Evolutionary conservation across 2,888 invertebrate species (phyloP), one percentile per base, ranked within the genome.

Genomic region (Strigamia maritima): DNA sequence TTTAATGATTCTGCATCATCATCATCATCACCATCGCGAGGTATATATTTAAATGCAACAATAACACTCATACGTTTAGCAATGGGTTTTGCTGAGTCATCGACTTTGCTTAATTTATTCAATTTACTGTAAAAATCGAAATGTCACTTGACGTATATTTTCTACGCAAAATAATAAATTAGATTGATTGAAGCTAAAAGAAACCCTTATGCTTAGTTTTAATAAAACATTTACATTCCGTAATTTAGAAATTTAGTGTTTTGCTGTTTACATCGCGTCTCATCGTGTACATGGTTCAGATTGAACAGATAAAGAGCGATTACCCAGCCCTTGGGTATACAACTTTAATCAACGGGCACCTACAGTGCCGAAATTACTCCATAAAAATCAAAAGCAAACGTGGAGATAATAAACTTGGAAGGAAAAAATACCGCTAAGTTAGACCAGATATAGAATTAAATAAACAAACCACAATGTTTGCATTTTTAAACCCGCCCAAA

Each of bases 291-390:
- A 49, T 26, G 7, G 26, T 70, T 70, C 70, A 70, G 70, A 70
- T 70, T 70, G 70, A 70, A 24, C 28, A 70, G 26, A 26, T 24
- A 14, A 70, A 70, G 70, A 70, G 28, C n/a, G 70, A 70, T 70
- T 70, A 16, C 28, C 54, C 26, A 70, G 22, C 60, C 60, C 19
- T 22, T 60, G 26, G 28, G 70, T 26, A 28, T 70, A 70, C 70
- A 70, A 70, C 28, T 70, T 70, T 70, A 70, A 70, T 70, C 70
- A 26, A 28, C 70, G 16, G 28, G 26, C 70, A 70, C 70, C 70
- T 70, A 16, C 12, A 70, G 28, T 28, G 70, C 28, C 70, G 70
- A 70, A 70, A 70, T 70, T 70, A 70, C 70, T 24, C 70, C 70
- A 70, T 70, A 70, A 70, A 35, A 70, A 70, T 70, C 70, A 70